Percentiles rank a stretch among this genome's conserved stretches.
Conservation (phyloP, 2,113 vertebrate species). For the Myanophis thanlyinensis region DNA sequence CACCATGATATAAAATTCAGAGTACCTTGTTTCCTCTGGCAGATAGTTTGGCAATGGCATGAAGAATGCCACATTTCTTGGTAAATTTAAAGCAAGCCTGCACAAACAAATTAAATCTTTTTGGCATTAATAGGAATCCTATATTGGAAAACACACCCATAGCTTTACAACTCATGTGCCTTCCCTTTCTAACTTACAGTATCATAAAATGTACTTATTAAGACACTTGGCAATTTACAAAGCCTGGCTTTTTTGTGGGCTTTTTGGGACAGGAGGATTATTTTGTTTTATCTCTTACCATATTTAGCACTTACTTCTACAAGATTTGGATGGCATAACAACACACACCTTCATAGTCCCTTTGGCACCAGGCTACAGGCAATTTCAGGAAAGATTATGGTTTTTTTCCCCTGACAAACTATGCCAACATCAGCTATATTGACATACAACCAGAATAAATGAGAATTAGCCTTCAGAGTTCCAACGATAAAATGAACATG, state of each 20-base stretch:
- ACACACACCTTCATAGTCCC: neutral
- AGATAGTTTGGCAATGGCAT: neutral
- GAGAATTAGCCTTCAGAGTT: neutral
- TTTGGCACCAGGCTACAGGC: neutral
- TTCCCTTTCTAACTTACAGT: neutral
- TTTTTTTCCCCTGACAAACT: neutral
- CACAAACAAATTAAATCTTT: slow-evolving; percentile 12
- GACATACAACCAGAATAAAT: slow-evolving; percentile 30
- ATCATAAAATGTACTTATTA: slow-evolving; percentile 22
- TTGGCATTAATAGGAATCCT: neutral
- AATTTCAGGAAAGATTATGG: slow-evolving; percentile 22
- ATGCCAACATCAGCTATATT: slow-evolving; percentile 19
- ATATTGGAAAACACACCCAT: neutral
- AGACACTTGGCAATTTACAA: slow-evolving; percentile 6
- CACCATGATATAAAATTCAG: neutral
- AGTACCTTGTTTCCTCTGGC: neutral
- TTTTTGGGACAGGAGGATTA: neutral
- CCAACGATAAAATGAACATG: slow-evolving; percentile 8
- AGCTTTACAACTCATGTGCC: neutral
- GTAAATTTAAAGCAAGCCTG: neutral
- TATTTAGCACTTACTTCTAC: slow-evolving; percentile 20
- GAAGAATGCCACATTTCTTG: neutral
- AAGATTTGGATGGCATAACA: neutral
- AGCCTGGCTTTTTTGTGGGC: neutral
- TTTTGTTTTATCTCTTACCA: slow-evolving; percentile 4